Evolutionary conservation across 2,797 vertebrate genomes (phyloP).

Genomic region (Pseudomugil tenellus): DNA sequence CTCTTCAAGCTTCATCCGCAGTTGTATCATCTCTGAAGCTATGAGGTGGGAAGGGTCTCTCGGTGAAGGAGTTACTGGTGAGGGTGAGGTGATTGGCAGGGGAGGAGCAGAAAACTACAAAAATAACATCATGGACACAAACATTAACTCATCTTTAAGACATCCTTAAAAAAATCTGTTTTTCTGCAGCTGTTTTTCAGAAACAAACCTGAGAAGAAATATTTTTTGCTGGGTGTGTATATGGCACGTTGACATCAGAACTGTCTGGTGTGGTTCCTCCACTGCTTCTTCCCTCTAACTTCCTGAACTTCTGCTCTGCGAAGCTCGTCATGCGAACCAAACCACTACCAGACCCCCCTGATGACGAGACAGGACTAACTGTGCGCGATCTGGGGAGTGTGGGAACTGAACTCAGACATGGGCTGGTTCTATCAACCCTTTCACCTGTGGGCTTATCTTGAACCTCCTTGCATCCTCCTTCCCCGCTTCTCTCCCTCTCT

Average conservation of each 20-base stretch:
- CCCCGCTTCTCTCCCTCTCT: constrained; percentile 36
- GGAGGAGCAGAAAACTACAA: constrained; percentile 69
- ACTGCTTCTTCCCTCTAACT: constrained; percentile 91
- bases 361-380: constrained; percentile 88
- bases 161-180: too few species aligned
- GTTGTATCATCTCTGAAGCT: constrained; percentile 96
- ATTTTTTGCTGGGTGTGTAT: constrained; percentile 80
- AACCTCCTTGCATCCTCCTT: constrained; percentile 35
- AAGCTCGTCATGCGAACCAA: constrained; percentile 96
- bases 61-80: constrained; percentile 76
- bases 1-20: constrained; percentile 97
- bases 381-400: constrained; percentile 85
- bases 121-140: not conserved
- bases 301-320: constrained; percentile 96
- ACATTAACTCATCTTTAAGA: not conserved
- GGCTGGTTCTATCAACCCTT: constrained; percentile 75
- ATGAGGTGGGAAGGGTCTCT: constrained; percentile 92
- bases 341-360: constrained; percentile 80
- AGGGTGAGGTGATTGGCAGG: constrained; percentile 74
- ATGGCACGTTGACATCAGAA: constrained; percentile 89
- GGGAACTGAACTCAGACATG: constrained; percentile 86
- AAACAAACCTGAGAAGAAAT: constrained; percentile 83
- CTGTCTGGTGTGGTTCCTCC: constrained; percentile 96
- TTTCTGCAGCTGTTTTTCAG: too few species aligned
- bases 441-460: constrained; percentile 33